phyloP scores from a whole-genome alignment of 2,113 vertebrate species.

The Malurus elegans region DNA sequence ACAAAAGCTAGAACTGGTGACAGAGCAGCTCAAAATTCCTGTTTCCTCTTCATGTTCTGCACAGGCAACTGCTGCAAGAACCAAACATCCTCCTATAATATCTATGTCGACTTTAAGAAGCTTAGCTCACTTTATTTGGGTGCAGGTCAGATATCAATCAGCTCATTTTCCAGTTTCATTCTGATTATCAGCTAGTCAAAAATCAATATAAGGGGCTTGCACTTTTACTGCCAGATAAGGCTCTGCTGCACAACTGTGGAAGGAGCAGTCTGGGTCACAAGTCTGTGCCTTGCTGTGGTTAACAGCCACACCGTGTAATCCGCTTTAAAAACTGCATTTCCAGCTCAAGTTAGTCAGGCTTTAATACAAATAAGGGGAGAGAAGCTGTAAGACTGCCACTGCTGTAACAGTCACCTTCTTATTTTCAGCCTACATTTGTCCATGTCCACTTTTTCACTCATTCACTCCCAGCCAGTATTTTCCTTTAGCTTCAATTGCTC shows the following conservation, averaged over 20 bases:
- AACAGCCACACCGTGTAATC: not conserved
- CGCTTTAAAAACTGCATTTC: not conserved
- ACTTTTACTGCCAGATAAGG: not conserved
- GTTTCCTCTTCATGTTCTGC: not conserved
- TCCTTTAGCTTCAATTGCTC: not conserved
- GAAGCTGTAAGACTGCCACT: not conserved
- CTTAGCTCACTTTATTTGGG: not conserved
- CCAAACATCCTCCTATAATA: not conserved
- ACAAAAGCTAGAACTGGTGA: not conserved
- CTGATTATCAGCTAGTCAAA: slow-evolving; percentile 6
- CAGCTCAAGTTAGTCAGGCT: not conserved
- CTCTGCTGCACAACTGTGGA: not conserved
- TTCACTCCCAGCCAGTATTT: not conserved
- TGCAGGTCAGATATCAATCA: not conserved
- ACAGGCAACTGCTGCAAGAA: not conserved
- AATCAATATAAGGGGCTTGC: not conserved
- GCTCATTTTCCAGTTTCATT: not conserved
- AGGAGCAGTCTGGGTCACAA: not conserved
- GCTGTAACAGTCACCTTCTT: not conserved
- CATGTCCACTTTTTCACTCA: not conserved
- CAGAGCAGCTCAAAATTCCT: not conserved
- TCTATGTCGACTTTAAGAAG: slow-evolving; percentile 23
- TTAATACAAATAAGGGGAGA: not conserved
- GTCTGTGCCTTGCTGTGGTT: not conserved
- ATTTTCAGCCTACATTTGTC: not conserved